phyloP scores from a whole-genome alignment of 2,888 invertebrate genomes.

The Blomia tropicalis region DNA sequence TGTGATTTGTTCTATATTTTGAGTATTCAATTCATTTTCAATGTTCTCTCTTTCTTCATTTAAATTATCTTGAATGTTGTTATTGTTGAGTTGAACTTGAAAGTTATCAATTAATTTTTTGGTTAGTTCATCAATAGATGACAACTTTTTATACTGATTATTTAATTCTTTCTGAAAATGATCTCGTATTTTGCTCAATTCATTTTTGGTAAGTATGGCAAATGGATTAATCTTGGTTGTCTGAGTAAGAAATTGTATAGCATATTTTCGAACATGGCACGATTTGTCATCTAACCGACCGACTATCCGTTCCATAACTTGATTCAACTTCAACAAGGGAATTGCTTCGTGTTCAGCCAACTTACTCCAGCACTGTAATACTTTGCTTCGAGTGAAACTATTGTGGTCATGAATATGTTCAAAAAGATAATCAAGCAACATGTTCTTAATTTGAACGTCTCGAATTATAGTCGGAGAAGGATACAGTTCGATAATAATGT shows the following conservation, averaged over 20 bases:
- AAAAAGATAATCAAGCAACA: slow-evolving; percentile 58
- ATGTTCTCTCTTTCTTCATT: slow-evolving; percentile 8
- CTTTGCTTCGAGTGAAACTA: slow-evolving; percentile 60
- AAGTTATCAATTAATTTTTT: not conserved
- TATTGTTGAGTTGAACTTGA: not conserved
- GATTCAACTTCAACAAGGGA: slow-evolving; percentile 52
- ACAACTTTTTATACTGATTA: not conserved
- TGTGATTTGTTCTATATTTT: not conserved
- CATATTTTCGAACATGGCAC: slow-evolving; percentile 64
- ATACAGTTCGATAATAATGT: slow-evolving; percentile 52
- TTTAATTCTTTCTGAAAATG: not conserved
- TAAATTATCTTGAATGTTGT: slow-evolving; percentile 10
- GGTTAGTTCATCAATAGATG: not conserved
- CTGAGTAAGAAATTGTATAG: slow-evolving; percentile 56
- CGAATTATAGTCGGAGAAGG: slow-evolving; percentile 54
- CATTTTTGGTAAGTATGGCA: slow-evolving; percentile 38
- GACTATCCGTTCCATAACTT: slow-evolving; percentile 48
- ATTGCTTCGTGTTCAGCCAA: slow-evolving; percentile 62
- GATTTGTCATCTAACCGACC: slow-evolving; percentile 65
- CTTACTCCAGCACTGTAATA: slow-evolving; percentile 61
- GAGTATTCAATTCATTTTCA: not conserved
- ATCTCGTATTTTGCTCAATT: not conserved
- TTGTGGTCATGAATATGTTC: slow-evolving; percentile 69
- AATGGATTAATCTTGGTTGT: slow-evolving; percentile 72
- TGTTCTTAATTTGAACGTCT: slow-evolving; percentile 52